phyloP scores from a whole-genome alignment of 2,888 invertebrate genomes.

The Psylliodes chrysocephalus region DNA sequence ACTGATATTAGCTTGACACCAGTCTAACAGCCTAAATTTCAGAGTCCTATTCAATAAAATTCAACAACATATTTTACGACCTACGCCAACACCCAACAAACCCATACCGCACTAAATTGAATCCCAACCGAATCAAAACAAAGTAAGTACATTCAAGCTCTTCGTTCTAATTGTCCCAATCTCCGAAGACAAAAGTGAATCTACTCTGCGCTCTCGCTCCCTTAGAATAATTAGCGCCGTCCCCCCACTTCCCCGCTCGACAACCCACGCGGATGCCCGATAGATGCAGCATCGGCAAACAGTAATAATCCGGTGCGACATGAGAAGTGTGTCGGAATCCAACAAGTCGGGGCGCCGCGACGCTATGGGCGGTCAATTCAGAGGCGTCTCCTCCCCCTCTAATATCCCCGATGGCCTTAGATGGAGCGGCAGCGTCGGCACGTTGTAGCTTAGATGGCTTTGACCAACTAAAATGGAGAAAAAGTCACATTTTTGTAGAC shows the following conservation, averaged over 20 bases:
- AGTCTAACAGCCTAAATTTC: too few relatives aligned
- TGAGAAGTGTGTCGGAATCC: slow-evolving; percentile 62
- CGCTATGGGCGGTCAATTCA: slow-evolving; percentile 63
- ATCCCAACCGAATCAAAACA: background rate
- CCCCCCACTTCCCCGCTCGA: background rate
- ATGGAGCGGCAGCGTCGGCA: slow-evolving; percentile 48
- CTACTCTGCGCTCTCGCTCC: background rate
- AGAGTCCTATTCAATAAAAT: too few relatives aligned
- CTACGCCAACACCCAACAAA: background rate
- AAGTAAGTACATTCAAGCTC: background rate
- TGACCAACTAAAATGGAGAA: too few relatives aligned
- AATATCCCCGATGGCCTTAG: slow-evolving; percentile 58
- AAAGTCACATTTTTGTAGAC: too few relatives aligned
- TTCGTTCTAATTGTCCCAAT: slow-evolving; percentile 18
- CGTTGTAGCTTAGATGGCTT: background rate
- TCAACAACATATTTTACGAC: background rate
- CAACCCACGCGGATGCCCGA: background rate
- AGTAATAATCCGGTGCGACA: slow-evolving; percentile 62
- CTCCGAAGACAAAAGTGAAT: slow-evolving; percentile 17
- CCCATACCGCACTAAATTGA: background rate
- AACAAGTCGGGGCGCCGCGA: slow-evolving; percentile 63
- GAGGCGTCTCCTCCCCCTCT: slow-evolving; percentile 66
- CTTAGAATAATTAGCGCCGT: background rate
- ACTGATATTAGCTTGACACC: too few relatives aligned
- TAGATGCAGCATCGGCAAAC: slow-evolving; percentile 54